phyloP scores from a whole-genome alignment of 1,140 invertebrate species.

The Paraescarpia echinospica region DNA sequence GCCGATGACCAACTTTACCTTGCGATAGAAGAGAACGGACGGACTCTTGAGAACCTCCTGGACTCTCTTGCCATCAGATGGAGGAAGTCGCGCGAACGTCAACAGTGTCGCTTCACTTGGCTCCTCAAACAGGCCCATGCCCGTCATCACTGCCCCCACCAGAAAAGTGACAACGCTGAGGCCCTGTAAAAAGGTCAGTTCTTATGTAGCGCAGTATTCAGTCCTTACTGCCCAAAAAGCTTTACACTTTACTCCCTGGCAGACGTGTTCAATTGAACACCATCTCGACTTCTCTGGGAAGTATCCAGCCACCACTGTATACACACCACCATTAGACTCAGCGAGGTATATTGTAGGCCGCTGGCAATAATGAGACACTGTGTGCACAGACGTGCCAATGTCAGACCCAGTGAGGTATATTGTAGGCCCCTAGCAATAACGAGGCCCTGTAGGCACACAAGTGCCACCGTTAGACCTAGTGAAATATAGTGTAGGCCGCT shows the following conservation, averaged over 20 bases:
- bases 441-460: not conserved
- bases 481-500: not conserved
- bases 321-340: too few species aligned
- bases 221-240: too few species aligned
- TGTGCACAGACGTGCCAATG: too few species aligned
- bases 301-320: too few species aligned
- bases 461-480: not conserved
- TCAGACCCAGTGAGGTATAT: too few species aligned
- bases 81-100: not conserved
- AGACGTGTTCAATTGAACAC: too few species aligned
- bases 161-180: not conserved
- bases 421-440: too few species aligned
- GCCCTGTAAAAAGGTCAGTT: not conserved
- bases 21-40: not conserved
- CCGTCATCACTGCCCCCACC: not conserved
- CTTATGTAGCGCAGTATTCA: too few species aligned
- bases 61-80: not conserved
- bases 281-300: too few species aligned
- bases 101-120: not conserved
- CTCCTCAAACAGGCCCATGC: not conserved
- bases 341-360: too few species aligned
- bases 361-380: too few species aligned
- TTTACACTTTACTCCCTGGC: too few species aligned
- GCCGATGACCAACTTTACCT: not conserved
- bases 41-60: not conserved